Base-by-base conservation (phyloP, 2,797 vertebrate species). In the Thalassophryne amazonica region DNA sequence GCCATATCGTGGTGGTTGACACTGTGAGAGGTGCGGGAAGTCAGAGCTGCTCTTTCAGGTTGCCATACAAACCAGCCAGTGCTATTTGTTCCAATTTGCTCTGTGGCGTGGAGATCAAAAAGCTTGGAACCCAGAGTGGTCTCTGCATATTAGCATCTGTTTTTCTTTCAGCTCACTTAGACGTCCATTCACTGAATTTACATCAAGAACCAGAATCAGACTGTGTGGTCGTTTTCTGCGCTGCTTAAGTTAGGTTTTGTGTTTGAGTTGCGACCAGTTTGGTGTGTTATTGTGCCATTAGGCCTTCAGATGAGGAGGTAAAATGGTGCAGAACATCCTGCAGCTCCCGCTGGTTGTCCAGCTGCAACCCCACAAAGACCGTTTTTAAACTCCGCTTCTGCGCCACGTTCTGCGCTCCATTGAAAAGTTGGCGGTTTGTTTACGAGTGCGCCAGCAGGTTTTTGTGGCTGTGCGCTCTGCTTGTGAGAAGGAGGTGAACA, bases 371-470 rank as follows among this genome's bases (percentile, higher is more conserved):
- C 33, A 19, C 27, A 42, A 49, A 76, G 61, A 45, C 63, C 43
- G 39, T 1, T 47, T 76, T 59, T 73, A 68, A 76, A 81, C 59
- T 50, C 59, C 66, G 31, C 68, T 58, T 57, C 78, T 14, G 70
- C 74, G 45, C 77, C 73, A 67, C 74, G 65, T 33, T 39, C 78
- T 41, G 33, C 2, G 45, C 57, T 53, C 69, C 69, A 81, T 76
- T 86, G 83, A 85, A 73, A 85, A 76, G 63, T 84, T 86, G 75
- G 75, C 57, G 71, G 75, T 72, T 81, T 89, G 85, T 86, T 84
- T 88, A 87, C 71, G 70, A 76, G 76, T 63, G 62, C 49, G 46
- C 57, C 69, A 58, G 60, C 49, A 28, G 65, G 61, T 73, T 55
- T 75, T 85, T 76, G 77, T 89, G 59, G 68, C 51, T 55, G 53